Evolutionary conservation across 2,113 vertebrate species (phyloP).

Genomic region (Uria lomvia): DNA sequence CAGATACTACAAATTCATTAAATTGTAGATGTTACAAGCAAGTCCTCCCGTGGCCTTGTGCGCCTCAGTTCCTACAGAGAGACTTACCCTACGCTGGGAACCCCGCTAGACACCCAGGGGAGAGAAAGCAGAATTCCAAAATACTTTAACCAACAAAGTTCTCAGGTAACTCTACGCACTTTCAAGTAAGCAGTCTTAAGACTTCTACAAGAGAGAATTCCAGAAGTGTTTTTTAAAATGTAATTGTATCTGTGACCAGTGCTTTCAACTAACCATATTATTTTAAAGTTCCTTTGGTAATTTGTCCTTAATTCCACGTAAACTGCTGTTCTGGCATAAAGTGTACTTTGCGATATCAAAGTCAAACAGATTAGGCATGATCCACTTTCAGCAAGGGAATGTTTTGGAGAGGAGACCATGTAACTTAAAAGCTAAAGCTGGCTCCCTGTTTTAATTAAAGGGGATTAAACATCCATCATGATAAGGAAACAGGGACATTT

Average conservation of each 20-base stretch:
- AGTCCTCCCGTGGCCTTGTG: neutral
- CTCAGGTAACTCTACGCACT: neutral
- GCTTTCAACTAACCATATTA: neutral
- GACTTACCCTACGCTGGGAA: neutral
- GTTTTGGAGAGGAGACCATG: slow-evolving; percentile 35
- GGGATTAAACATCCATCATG: slow-evolving; percentile 56
- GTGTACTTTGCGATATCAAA: slow-evolving; percentile 45
- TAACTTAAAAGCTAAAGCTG: slow-evolving; percentile 45
- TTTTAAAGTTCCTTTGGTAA: slow-evolving; percentile 48
- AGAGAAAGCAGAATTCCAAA: neutral
- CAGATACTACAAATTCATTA: neutral
- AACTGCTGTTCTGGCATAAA: slow-evolving; percentile 52
- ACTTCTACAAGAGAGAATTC: neutral
- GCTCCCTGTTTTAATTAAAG: slow-evolving; percentile 44
- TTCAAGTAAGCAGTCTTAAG: neutral
- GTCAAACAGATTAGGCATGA: slow-evolving; percentile 60
- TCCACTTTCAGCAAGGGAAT: slow-evolving; percentile 30
- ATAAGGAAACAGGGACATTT: slow-evolving; percentile 42
- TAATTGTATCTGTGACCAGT: neutral
- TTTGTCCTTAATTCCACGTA: slow-evolving; percentile 48
- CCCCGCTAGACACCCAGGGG: neutral
- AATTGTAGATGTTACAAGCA: rapidly evolving
- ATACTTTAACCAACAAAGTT: neutral
- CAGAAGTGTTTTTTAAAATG: neutral
- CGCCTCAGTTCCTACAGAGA: neutral